These are phyloP conservation scores for Neoniphon sammara DNA, from an alignment of 2,797 vertebrate genomes.

Conservation along the genomic window DNA sequence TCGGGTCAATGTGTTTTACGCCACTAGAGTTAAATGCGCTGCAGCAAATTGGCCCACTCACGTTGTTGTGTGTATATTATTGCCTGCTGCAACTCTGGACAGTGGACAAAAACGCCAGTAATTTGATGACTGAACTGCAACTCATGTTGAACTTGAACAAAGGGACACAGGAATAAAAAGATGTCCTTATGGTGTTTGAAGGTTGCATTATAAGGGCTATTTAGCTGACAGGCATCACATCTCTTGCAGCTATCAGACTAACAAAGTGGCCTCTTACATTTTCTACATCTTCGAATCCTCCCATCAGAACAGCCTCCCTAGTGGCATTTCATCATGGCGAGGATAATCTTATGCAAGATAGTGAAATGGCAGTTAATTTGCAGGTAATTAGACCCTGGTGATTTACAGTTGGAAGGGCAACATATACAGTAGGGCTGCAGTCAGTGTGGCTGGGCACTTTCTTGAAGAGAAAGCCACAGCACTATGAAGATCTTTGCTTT, in stretches of 20 bases:
- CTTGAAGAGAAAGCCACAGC: constrained; percentile 32
- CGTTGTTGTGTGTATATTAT: constrained; percentile 44
- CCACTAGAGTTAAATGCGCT: constrained; percentile 73
- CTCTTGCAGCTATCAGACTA: constrained; percentile 69
- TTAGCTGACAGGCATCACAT: constrained; percentile 73
- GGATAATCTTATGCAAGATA: constrained; percentile 91
- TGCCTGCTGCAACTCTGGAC: constrained; percentile 32
- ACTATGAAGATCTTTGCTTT: neutral
- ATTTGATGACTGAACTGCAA: constrained; percentile 51
- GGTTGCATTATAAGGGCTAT: constrained; percentile 58
- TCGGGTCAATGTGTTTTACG: constrained; percentile 74
- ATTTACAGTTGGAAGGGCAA: constrained; percentile 81
- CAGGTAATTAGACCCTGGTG: constrained; percentile 91
- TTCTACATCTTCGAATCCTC: constrained; percentile 76
- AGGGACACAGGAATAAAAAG: constrained; percentile 64
- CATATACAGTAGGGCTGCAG: constrained; percentile 63
- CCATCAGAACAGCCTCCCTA: constrained; percentile 77
- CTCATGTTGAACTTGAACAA: constrained; percentile 47
- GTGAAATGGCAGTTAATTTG: constrained; percentile 86
- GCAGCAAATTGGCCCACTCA: constrained; percentile 70
- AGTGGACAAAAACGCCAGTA: constrained; percentile 39
- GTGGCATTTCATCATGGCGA: constrained; percentile 87
- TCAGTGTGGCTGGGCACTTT: constrained; percentile 36
- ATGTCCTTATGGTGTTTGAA: constrained; percentile 65
- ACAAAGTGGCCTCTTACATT: constrained; percentile 72